Conservation (phyloP, 2,797 vertebrate species). For the Masticophis lateralis region DNA sequence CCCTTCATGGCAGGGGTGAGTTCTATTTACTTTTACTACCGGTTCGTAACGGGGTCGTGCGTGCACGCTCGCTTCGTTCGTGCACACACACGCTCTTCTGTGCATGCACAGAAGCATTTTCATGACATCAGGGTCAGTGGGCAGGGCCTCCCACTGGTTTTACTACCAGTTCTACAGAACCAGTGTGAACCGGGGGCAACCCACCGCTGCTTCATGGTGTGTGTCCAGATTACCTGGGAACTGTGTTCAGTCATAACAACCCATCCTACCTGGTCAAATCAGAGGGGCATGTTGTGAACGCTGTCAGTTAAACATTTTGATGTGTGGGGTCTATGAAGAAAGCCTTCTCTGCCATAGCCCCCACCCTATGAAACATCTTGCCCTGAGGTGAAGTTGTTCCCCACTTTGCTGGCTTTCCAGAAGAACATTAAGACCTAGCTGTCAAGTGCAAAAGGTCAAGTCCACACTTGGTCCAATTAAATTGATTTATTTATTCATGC, state of each 20-base stretch:
- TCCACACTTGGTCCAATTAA: not conserved
- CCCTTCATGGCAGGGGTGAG: not conserved
- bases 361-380: not conserved
- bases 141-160: no score
- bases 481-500: not conserved
- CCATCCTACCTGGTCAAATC: not conserved
- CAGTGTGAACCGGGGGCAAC: no score
- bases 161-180: no score
- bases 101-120: no score
- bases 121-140: no score
- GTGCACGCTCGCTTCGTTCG: no score
- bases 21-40: no score
- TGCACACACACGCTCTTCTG: no score
- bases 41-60: no score
- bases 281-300: not conserved
- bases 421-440: not conserved
- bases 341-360: not conserved
- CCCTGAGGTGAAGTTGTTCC: not conserved
- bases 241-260: not conserved
- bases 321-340: not conserved
- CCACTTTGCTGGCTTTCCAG: not conserved
- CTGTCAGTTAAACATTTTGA: not conserved
- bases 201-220: not conserved
- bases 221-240: not conserved
- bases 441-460: not conserved